Percentiles rank a stretch among this genome's conserved stretches.
Conservation (phyloP, 2,797 vertebrate genomes). For the Mormyrops boulengeri region DNA sequence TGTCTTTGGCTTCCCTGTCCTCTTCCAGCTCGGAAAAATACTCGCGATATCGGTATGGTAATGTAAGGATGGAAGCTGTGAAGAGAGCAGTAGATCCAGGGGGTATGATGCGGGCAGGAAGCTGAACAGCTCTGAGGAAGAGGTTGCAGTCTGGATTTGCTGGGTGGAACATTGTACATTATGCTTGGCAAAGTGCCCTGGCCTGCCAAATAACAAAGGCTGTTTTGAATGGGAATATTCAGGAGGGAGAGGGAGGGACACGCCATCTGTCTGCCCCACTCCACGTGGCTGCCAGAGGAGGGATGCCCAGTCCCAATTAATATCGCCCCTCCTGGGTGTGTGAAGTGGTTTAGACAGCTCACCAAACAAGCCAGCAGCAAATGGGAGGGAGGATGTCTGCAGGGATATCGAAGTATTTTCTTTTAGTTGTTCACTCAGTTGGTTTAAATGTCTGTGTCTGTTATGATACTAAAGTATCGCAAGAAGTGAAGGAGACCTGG, state of each 20-base stretch:
- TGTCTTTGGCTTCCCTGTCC: not conserved
- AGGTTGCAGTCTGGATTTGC: not conserved
- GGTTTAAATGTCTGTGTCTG: not conserved
- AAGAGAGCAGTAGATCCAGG: not conserved
- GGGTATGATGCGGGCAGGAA: not conserved
- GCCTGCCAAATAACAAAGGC: slow-evolving; percentile 11
- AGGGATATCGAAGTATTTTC: not conserved
- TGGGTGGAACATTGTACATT: not conserved
- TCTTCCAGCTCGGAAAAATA: slow-evolving; percentile 35
- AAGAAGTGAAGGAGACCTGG: not conserved
- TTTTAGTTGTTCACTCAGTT: not conserved
- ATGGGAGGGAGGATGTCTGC: not conserved
- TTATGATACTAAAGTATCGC: not conserved
- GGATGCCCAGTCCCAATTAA: slow-evolving; percentile 17
- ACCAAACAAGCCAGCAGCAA: not conserved
- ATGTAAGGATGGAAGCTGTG: not conserved
- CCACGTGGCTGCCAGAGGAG: slow-evolving; percentile 1
- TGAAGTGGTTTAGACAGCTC: slow-evolving; percentile 12
- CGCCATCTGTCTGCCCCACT: not conserved
- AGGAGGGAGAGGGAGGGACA: not conserved
- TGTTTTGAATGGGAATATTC: slow-evolving; percentile 8
- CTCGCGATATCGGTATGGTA: not conserved
- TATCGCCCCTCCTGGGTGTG: slow-evolving; percentile 10
- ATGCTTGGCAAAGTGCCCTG: not conserved
- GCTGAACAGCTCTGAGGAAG: not conserved